Conservation (phyloP, 53 echinoderm and acorn worm genomes). For the Zoroaster sp. region DNA sequence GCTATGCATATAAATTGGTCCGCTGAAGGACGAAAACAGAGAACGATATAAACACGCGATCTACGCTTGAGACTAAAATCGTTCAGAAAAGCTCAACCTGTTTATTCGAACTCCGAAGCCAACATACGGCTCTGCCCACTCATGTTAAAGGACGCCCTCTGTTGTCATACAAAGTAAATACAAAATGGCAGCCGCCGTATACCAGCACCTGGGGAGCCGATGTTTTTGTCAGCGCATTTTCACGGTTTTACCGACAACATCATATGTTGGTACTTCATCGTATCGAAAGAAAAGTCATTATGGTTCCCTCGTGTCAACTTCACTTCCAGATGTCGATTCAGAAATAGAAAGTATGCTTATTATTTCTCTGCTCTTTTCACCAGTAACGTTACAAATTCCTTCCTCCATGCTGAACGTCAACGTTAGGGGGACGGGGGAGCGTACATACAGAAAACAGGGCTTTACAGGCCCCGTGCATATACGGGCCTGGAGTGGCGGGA, state of each 20-base stretch:
- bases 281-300: conserved; percentile 19
- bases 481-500: no score
- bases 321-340: conserved; percentile 79
- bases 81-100: no score
- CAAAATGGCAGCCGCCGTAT: conserved; percentile 38
- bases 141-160: neutral
- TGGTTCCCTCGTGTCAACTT: conserved; percentile 81
- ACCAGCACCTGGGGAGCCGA: neutral
- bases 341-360: conserved; percentile 73
- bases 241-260: neutral
- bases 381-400: neutral
- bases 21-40: no score
- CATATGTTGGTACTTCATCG: neutral
- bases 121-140: no score
- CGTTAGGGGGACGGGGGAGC: neutral
- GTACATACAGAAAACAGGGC: no score
- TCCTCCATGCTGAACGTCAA: neutral
- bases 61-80: no score
- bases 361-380: neutral
- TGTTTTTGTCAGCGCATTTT: neutral
- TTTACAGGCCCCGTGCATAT: no score
- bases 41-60: no score
- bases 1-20: no score
- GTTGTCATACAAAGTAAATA: no score
- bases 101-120: no score